Evolutionary conservation across 1,140 invertebrate species (phyloP), one percentile per base, ranked within the genome.

Genomic region (Leguminivora glycinivorella): DNA sequence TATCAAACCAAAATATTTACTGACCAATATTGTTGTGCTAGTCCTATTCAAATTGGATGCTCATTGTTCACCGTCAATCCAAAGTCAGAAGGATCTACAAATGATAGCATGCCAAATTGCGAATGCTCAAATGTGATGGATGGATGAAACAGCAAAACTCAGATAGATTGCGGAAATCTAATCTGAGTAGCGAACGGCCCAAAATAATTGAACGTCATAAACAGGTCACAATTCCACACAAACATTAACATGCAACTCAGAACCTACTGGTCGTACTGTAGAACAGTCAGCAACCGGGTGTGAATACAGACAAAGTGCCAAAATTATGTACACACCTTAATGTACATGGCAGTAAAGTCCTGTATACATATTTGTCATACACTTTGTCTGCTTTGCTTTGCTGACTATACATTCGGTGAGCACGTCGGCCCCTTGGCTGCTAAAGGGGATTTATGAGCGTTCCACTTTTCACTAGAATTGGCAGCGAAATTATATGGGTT

Each of bases 401-500:
- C 10, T 31, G 3, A 31, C 29, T 31, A 4, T 43, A 10, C 47
- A 22, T 22, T 52, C 47, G 9, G 47, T 1, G 7, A 52, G 19
- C 17, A 22, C 47, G n/a, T 22, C 19, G 7, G 47, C 7, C 19
- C 19, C 7, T 17, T 52, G 3, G 47, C 47, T 52, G 17, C n/a
- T 10, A 3, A 22, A 2, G 47, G 47, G 67, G 69, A 71, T 80
- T 79, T 77, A 75, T 73, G 74, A 63, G 70, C 67, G 70, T 77
- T 73, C 71, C 71, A 73, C 68, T 74, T 69, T 72, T 67, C 74
- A 71, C 72, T 77, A 75, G 76, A 77, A 73, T 80, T 80, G 78
- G 74, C 76, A 73, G 72, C 76, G 67, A 70, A 71, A 76, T 76
- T 73, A 72, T 31, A 63, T 31, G 58, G 26, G n/a, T 63, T 34